A percentile compares a stretch with the other conserved stretches of the same genome.
These are phyloP conservation scores for Pantherophis alleghaniensis DNA, from an alignment of 2,797 vertebrate species.

Conservation along the genomic window DNA sequence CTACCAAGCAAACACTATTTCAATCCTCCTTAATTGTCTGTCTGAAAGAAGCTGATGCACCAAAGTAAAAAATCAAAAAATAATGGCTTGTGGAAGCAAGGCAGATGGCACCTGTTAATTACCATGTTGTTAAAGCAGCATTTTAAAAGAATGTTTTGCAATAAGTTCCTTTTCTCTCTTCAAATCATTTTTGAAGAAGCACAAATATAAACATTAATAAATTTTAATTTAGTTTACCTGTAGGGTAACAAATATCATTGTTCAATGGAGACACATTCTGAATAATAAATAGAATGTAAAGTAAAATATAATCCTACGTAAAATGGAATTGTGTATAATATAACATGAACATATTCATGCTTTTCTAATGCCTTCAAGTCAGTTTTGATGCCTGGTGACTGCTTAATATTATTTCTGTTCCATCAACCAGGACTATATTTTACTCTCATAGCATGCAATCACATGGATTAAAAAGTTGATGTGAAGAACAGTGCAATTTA, in stretches of 20 bases:
- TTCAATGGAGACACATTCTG: neutral
- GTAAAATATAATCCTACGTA: constrained; percentile 40
- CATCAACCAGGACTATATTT: neutral
- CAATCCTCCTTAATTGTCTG: neutral
- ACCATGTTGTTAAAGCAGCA: neutral
- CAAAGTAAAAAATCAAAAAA: constrained; percentile 34
- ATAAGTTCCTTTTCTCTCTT: constrained; percentile 15
- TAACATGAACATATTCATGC: neutral
- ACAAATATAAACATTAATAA: constrained; percentile 8
- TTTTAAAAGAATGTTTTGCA: constrained; percentile 26
- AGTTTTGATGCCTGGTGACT: neutral
- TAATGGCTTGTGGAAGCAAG: constrained; percentile 9
- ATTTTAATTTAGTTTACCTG: constrained; percentile 7
- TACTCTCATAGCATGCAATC: neutral
- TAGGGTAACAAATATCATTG: constrained; percentile 32
- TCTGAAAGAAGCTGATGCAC: constrained; percentile 33
- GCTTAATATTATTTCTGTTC: constrained; percentile 10
- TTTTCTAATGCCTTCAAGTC: neutral
- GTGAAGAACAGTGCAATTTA: neutral
- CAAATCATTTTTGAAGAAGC: constrained; percentile 11
- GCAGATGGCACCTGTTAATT: constrained; percentile 26
- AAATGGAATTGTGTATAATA: neutral
- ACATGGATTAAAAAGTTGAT: neutral
- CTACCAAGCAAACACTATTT: neutral
- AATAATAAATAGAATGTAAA: constrained; percentile 43